Conservation (phyloP, 1,140 invertebrate species). For the Drosophila equinoxialis region DNA sequence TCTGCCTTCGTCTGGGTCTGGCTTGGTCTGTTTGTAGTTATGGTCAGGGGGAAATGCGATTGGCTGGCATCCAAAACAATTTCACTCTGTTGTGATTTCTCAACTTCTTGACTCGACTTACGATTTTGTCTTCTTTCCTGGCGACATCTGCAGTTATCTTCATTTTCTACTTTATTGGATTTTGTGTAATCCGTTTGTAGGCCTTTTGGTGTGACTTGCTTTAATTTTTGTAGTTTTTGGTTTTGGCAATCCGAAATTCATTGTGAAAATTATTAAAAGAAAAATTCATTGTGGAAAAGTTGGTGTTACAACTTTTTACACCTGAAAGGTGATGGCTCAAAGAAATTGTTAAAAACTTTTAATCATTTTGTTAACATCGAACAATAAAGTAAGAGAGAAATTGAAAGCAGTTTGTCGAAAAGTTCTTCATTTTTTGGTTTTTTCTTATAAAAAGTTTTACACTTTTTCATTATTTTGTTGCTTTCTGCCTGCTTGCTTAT, state of each 20-base stretch:
- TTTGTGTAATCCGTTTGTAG: conserved; percentile 43
- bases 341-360: conserved; percentile 68
- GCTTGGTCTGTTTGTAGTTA: conserved; percentile 22
- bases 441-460: conserved; percentile 57
- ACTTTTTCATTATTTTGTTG: conserved; percentile 41
- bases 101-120: conserved; percentile 15
- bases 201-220: not conserved
- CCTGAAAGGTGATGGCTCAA: conserved; percentile 59
- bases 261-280: conserved; percentile 9
- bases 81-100: conserved; percentile 70
- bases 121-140: not conserved
- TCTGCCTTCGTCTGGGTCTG: conserved; percentile 14
- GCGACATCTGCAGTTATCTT: conserved; percentile 46
- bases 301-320: conserved; percentile 69
- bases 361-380: conserved; percentile 75
- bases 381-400: conserved; percentile 40
- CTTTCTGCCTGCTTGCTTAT: conserved; percentile 27
- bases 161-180: conserved; percentile 34
- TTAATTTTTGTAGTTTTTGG: not conserved
- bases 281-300: conserved; percentile 39
- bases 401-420: conserved; percentile 55
- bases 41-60: conserved; percentile 18
- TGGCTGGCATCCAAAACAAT: conserved; percentile 77
- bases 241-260: conserved; percentile 16
- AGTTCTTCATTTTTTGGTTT: conserved; percentile 60